Evolutionary conservation across 2,797 vertebrate species (phyloP).

Genomic region (Bradypodion pumilum): DNA sequence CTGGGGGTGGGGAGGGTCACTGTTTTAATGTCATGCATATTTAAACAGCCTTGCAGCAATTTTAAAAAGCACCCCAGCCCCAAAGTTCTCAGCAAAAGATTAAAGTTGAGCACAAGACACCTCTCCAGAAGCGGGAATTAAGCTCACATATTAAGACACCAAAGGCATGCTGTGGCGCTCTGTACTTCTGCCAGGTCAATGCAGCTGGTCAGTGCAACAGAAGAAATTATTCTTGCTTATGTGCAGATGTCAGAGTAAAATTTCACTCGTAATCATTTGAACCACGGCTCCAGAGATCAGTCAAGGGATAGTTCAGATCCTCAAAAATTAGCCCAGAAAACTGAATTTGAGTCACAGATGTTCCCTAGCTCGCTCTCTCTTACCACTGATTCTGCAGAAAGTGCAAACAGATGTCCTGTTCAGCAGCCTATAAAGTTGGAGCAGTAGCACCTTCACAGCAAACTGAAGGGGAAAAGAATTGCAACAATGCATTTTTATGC

Average conservation of each 20-base stretch:
- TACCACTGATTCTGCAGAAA: not conserved
- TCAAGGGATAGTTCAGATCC: not conserved
- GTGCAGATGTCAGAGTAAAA: not conserved
- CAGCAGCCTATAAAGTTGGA: constrained; percentile 45
- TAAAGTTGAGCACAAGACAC: not conserved
- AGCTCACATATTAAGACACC: not conserved
- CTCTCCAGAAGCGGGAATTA: not conserved
- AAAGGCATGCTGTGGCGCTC: not conserved
- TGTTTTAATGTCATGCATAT: not conserved
- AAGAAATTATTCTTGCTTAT: not conserved
- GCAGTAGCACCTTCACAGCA: constrained; percentile 35
- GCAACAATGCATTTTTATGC: constrained; percentile 12
- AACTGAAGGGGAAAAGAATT: not conserved
- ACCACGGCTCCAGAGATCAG: not conserved
- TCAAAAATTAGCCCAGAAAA: not conserved
- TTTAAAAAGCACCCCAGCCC: not conserved
- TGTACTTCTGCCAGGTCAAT: not conserved
- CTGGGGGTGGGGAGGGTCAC: too few relatives aligned
- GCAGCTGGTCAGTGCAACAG: not conserved
- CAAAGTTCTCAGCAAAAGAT: not conserved
- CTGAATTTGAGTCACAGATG: too few relatives aligned
- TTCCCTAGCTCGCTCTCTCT: not conserved
- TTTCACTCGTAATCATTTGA: not conserved
- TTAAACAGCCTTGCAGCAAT: constrained; percentile 1
- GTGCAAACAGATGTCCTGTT: constrained; percentile 24